phyloP scores from a whole-genome alignment of 2,797 vertebrate species.

The Pristis pectinata region DNA sequence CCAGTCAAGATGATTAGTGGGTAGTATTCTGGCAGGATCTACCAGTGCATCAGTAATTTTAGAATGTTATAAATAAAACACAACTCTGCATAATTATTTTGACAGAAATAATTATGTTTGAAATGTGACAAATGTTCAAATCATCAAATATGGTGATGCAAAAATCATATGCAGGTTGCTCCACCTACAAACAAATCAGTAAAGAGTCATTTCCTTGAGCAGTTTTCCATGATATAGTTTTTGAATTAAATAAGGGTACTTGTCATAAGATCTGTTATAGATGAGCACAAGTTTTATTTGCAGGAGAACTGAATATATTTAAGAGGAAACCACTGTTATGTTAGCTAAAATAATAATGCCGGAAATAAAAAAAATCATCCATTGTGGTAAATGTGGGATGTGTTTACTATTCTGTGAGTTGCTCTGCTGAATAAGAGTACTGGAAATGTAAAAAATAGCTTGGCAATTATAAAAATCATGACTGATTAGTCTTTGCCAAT shows the following conservation, averaged over 20 bases:
- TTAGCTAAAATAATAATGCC: neutral
- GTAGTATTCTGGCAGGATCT: neutral
- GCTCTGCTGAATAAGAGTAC: neutral
- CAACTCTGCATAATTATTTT: constrained; percentile 28
- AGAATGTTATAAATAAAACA: constrained; percentile 29
- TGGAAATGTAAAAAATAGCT: constrained; percentile 21
- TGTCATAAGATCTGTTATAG: neutral
- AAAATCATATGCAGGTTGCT: neutral
- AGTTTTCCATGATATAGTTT: neutral
- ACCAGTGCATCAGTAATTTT: neutral
- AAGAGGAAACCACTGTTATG: neutral
- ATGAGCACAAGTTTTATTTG: neutral
- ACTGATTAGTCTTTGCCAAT: constrained; percentile 28
- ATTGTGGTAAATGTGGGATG: neutral
- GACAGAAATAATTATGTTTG: constrained; percentile 10
- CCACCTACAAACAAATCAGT: neutral
- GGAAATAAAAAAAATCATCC: neutral
- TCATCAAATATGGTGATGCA: neutral
- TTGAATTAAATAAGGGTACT: neutral
- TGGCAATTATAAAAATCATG: constrained; percentile 23
- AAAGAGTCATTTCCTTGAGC: neutral
- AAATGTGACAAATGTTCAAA: constrained; percentile 32
- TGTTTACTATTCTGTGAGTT: neutral
- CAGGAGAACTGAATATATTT: neutral
- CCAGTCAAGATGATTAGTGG: constrained; percentile 33